Evolutionary conservation across 35 echinoderm and acorn worm species (phyloP).

Genomic region (Strongylocentrotus purpuratus): DNA sequence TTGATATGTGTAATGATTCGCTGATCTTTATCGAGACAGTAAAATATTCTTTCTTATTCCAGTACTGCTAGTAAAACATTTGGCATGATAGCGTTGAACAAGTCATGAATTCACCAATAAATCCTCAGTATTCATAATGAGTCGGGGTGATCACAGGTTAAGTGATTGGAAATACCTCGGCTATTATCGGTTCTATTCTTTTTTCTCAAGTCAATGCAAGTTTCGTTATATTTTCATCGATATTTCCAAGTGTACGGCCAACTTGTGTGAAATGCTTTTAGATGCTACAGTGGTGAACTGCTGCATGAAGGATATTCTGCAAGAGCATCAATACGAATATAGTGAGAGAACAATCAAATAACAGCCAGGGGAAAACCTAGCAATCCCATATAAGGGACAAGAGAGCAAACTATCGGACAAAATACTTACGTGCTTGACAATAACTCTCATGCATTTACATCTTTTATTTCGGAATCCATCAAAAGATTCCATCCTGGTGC

Average conservation of each 20-base stretch:
- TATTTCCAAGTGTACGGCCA: background rate
- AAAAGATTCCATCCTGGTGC: background rate
- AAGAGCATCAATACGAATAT: background rate
- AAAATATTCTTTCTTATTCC: background rate
- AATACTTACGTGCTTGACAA: background rate
- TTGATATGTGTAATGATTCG: background rate
- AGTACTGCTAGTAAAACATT: background rate
- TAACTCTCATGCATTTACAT: background rate
- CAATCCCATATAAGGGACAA: background rate
- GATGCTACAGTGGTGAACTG: background rate
- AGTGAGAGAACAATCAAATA: background rate
- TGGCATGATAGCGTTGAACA: background rate
- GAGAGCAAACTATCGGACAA: background rate
- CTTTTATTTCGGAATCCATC: background rate
- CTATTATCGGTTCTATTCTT: background rate
- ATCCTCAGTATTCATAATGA: background rate
- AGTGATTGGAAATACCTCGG: too few relatives aligned
- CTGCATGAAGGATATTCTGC: background rate
- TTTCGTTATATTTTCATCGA: background rate
- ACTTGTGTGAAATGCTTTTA: background rate
- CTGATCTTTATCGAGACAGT: background rate
- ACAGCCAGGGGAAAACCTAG: background rate
- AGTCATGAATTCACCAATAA: background rate
- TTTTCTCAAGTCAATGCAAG: background rate
- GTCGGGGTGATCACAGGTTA: too few relatives aligned